Base-by-base conservation (phyloP, 2,113 vertebrate species). In the Leptodactylus fuscus region DNA sequence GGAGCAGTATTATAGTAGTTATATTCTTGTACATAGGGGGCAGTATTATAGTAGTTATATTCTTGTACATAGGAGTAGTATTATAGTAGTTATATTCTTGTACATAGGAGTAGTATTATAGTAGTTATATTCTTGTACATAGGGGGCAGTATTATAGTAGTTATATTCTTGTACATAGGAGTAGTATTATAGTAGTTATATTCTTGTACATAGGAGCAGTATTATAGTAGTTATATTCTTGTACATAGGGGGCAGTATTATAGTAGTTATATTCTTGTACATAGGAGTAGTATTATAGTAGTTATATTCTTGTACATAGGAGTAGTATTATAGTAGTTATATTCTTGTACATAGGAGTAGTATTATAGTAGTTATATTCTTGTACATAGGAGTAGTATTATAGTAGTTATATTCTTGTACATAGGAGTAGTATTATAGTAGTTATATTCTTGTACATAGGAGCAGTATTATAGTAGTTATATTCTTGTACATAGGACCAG, bases 381-480 rank as follows among this genome's bases (percentile, higher is more conserved):
- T 27, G 58, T 62, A 62, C 12, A 62, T 62, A 27, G 27, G 58
- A 12, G 60, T 5, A 65, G 60, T 65, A 65, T 65, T 65, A 65
- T 65, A 65, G 60, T 65, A 65, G 60, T 65, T 65, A 65, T 65
- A 65, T 65, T 65, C 60, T 32, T 65, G 60, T 65, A 65, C 12
- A 65, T 65, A 65, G 27, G 60, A 2, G 15, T 29, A 65, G 60
- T 65, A 65, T 32, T 65, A 65, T 65, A 65, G 60, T 65, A 32
- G 60, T 32, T 65, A 65, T 65, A 65, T 65, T 65, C 58, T 29
- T 62, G 58, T 62, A 62, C 16, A 62, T 62, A 62, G 58, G n/a
- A 10, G 27, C 60, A 65, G 60, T 65, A 65, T 65, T 65, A 32
- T 65, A 65, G 60, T 65, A 65, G 60, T 65, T 34, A 32, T 65